Evolutionary conservation across 2,888 invertebrate species (phyloP).

Genomic region (Epirrhoe alternata): DNA sequence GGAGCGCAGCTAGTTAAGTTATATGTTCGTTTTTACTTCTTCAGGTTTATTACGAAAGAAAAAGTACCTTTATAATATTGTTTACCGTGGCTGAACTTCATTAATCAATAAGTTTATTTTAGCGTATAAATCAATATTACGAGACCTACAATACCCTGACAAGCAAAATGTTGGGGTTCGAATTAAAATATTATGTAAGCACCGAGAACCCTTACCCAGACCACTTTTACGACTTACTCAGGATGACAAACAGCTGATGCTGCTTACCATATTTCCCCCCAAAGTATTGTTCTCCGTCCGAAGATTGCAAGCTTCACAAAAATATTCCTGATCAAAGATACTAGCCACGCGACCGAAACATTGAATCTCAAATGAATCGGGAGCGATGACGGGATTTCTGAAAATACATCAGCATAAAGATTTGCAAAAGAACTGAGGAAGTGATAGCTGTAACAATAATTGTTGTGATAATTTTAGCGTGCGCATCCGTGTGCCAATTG

Average conservation of each 20-base stretch:
- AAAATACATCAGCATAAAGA: conserved; percentile 5
- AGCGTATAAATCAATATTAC: conserved; percentile 1
- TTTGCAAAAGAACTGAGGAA: conserved; percentile 30
- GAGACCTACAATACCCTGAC: background rate
- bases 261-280: conserved; percentile 19
- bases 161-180: conserved; percentile 11
- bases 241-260: conserved; percentile 30
- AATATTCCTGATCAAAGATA: conserved; percentile 5
- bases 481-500: conserved; percentile 47
- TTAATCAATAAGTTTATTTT: conserved; percentile 5
- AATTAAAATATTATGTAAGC: conserved; percentile 23
- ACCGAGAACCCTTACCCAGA: conserved; percentile 15
- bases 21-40: conserved; percentile 1
- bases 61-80: background rate
- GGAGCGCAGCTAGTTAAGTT: too few species aligned
- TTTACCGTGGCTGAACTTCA: conserved; percentile 2
- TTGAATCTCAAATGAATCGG: background rate
- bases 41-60: background rate
- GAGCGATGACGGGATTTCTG: conserved; percentile 2
- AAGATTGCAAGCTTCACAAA: conserved; percentile 4
- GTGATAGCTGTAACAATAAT: conserved; percentile 37
- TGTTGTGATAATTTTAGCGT: conserved; percentile 44
- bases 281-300: conserved; percentile 1
- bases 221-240: conserved; percentile 25
- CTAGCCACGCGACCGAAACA: background rate